Evolutionary conservation across 1,140 invertebrate genomes (phyloP).

Genomic region (Armadillidium nasatum): DNA sequence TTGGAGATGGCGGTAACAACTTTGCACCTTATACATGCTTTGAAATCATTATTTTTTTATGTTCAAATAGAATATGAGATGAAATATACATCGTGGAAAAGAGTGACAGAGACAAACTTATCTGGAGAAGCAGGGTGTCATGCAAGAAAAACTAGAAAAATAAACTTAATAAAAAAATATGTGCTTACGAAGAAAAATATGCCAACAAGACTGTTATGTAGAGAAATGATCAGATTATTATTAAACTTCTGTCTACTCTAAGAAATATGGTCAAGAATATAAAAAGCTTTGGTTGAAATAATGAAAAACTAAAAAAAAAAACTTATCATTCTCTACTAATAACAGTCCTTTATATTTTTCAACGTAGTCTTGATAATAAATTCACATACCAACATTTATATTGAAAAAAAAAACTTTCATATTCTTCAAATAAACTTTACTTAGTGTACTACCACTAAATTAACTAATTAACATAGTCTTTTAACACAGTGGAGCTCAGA

Average conservation of each 20-base stretch:
- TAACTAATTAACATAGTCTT: neutral
- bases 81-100: conserved; percentile 6
- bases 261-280: too few relatives aligned
- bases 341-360: neutral
- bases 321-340: neutral
- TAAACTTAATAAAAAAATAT: conserved; percentile 12
- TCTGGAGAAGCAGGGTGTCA: conserved; percentile 2
- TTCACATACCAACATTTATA: conserved; percentile 4
- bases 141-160: conserved; percentile 13
- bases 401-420: neutral
- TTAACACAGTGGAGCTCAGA: conserved; percentile 3
- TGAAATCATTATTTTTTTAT: neutral
- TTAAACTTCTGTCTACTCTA: too few relatives aligned
- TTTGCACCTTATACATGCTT: conserved; percentile 1
- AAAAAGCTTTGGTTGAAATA: too few relatives aligned
- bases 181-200: conserved; percentile 1
- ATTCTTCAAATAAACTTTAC: neutral
- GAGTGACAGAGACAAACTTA: conserved; percentile 1
- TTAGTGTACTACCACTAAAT: neutral
- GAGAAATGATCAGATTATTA: too few relatives aligned
- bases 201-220: too few relatives aligned
- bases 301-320: too few relatives aligned
- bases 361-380: neutral
- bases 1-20: neutral
- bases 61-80: neutral